Percentiles rank a stretch among this genome's conserved stretches.
Conservation (phyloP, 1,140 invertebrate genomes). For the Bactericera cockerelli region DNA sequence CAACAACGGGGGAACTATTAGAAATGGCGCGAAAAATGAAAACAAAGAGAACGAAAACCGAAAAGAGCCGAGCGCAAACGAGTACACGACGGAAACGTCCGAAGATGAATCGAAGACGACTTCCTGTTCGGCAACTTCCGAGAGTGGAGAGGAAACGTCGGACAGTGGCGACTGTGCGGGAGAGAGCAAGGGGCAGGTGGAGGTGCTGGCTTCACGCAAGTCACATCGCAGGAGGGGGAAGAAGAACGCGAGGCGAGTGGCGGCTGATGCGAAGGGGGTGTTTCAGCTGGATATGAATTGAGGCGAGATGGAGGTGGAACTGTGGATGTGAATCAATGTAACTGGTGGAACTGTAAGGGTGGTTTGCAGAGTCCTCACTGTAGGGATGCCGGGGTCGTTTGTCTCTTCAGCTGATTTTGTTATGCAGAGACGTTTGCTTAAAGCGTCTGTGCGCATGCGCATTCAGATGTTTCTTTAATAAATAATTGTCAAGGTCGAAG, state of each 20-base stretch:
- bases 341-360: too few relatives aligned
- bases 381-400: too few relatives aligned
- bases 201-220: conserved; percentile 11
- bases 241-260: conserved; percentile 16
- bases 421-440: too few relatives aligned
- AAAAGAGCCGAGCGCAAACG: neutral
- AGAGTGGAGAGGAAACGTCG: neutral
- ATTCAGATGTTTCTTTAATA: too few relatives aligned
- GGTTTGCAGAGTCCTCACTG: too few relatives aligned
- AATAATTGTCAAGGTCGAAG: too few relatives aligned
- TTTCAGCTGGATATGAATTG: conserved; percentile 8
- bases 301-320: too few relatives aligned
- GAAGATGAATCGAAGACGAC: neutral
- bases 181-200: neutral
- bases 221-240: conserved; percentile 15
- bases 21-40: neutral
- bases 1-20: neutral
- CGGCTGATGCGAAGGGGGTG: conserved; percentile 15
- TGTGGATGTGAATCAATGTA: too few relatives aligned
- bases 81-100: neutral
- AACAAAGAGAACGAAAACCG: neutral
- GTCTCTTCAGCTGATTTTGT: too few relatives aligned
- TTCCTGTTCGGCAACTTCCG: neutral
- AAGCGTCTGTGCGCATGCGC: too few relatives aligned
- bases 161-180: neutral